Evolutionary conservation across 1,140 invertebrate species (phyloP).

Genomic region (Eulimnadia texana): DNA sequence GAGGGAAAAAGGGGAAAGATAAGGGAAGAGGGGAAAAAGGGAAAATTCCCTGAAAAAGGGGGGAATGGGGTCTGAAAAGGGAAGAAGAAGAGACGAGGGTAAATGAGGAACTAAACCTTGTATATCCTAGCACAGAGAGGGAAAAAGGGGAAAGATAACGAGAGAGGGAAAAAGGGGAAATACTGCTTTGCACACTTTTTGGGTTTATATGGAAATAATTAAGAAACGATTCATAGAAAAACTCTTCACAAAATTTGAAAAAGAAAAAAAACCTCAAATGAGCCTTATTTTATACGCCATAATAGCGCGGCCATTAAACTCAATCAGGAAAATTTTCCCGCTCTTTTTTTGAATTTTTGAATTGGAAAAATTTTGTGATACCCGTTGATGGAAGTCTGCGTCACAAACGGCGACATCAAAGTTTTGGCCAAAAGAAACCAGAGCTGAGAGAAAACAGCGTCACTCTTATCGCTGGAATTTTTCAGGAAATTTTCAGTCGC

Average conservation of each 20-base stretch:
- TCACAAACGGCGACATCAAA: conserved; percentile 58
- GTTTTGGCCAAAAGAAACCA: conserved; percentile 53
- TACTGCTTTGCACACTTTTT: too few species aligned
- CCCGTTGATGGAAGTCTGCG: conserved; percentile 71
- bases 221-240: background rate
- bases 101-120: too few species aligned
- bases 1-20: too few species aligned
- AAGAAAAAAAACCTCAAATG: background rate
- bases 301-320: background rate
- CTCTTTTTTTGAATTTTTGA: background rate
- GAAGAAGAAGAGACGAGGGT: too few species aligned
- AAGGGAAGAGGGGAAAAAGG: too few species aligned
- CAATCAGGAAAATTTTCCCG: background rate
- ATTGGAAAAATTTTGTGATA: conserved; percentile 24
- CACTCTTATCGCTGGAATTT: conserved; percentile 50
- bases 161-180: too few species aligned
- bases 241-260: background rate
- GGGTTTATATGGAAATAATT: background rate
- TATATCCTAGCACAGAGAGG: too few species aligned
- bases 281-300: background rate
- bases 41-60: too few species aligned
- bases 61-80: too few species aligned
- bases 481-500: conserved; percentile 56
- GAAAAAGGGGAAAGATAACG: too few species aligned
- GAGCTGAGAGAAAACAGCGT: conserved; percentile 57